phyloP scores from a whole-genome alignment of 2,113 vertebrate genomes.

The Tretioscincus oriximinensis region DNA sequence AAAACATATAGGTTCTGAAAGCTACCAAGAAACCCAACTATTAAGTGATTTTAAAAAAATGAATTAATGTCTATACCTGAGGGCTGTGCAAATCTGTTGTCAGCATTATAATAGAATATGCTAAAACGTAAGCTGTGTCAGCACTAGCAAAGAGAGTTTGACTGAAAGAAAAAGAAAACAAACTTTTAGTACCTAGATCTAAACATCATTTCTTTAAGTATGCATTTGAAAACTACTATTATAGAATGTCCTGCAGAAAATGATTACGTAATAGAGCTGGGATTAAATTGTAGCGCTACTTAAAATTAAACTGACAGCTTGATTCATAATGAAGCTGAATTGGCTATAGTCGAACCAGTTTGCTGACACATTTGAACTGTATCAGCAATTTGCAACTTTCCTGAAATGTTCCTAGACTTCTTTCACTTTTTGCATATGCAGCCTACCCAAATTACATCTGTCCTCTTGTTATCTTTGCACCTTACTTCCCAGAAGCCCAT shows the following conservation, averaged over 20 bases:
- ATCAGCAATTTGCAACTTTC: no score
- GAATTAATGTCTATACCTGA: constrained; percentile 78
- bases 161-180: constrained; percentile 69
- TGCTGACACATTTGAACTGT: no score
- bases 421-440: no score
- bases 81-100: constrained; percentile 97
- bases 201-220: neutral
- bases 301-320: no score
- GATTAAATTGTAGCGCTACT: neutral
- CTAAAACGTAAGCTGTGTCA: constrained; percentile 98
- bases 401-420: no score
- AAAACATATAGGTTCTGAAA: constrained; percentile 28
- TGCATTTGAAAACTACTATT: neutral
- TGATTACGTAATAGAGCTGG: neutral
- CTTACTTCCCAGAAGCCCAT: no score
- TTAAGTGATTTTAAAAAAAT: neutral
- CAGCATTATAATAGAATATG: constrained; percentile 97
- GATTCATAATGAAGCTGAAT: no score
- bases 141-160: constrained; percentile 95
- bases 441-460: no score
- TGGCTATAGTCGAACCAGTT: no score
- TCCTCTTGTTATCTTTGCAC: no score
- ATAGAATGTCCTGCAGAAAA: neutral
- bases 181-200: constrained; percentile 3
- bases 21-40: neutral